Evolutionary conservation across 2,113 vertebrate species (phyloP).

Genomic region (Falcunculus frontatus): DNA sequence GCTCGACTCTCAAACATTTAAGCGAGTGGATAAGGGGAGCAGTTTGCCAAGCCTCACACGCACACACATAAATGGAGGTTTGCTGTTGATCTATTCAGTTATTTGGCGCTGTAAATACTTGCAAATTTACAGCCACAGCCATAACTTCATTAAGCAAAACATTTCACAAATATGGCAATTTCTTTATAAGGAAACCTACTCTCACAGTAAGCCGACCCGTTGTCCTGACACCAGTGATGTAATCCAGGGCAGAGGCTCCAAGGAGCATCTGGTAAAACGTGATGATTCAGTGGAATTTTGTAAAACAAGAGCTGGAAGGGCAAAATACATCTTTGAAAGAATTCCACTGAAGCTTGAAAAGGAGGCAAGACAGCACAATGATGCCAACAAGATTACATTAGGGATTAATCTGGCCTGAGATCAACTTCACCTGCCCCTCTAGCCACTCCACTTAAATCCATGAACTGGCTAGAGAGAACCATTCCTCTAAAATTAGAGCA

Average conservation of each 20-base stretch:
- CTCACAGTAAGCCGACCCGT: neutral
- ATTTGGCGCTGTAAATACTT: neutral
- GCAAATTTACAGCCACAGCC: neutral
- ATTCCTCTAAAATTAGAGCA: neutral
- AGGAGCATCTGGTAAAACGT: conserved; percentile 44
- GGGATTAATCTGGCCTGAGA: conserved; percentile 28
- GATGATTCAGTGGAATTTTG: conserved; percentile 51
- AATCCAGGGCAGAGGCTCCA: neutral
- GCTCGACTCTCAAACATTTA: neutral
- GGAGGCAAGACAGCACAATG: neutral
- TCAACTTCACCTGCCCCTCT: neutral
- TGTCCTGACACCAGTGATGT: conserved; percentile 16
- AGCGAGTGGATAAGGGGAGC: neutral
- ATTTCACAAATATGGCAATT: neutral
- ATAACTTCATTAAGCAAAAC: conserved; percentile 5
- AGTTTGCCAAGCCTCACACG: neutral
- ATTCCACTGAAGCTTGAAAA: conserved; percentile 9
- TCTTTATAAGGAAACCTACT: neutral
- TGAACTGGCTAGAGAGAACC: neutral
- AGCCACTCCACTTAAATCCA: neutral
- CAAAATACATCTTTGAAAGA: conserved; percentile 20
- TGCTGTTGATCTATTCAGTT: neutral
- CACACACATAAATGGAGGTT: neutral
- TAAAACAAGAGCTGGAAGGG: conserved; percentile 38
- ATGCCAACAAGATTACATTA: conserved; percentile 36